Conservation (phyloP, 2,113 vertebrate species). For the Pelmatolapia mariae region DNA sequence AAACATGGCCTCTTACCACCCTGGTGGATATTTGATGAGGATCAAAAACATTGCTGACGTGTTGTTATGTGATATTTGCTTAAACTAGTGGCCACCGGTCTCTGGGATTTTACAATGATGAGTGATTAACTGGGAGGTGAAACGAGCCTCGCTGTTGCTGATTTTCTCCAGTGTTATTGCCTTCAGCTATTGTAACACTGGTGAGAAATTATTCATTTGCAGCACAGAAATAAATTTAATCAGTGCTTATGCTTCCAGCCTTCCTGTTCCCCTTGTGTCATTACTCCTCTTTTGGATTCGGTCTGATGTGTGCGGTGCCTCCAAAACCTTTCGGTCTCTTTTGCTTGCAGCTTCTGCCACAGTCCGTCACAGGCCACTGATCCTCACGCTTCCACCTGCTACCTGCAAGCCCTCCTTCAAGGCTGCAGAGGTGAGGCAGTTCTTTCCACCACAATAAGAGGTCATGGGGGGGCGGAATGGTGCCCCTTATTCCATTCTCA, state of each 20-base stretch:
- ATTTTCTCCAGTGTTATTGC: constrained; percentile 11
- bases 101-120: neutral
- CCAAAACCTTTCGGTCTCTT: neutral
- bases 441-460: neutral
- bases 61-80: constrained; percentile 16
- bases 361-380: constrained; percentile 6
- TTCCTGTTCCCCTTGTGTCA: neutral
- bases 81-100: neutral
- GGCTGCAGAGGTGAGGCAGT: constrained; percentile 10
- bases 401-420: neutral
- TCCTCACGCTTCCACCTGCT: constrained; percentile 13
- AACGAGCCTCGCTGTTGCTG: neutral
- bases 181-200: neutral
- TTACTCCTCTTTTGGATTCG: neutral
- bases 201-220: constrained; percentile 21
- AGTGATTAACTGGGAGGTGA: constrained; percentile 15
- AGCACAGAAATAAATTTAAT: constrained; percentile 4
- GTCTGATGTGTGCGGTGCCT: neutral
- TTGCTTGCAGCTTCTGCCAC: constrained; percentile 2
- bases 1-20: constrained; percentile 17
- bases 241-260: neutral
- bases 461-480: neutral
- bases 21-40: neutral
- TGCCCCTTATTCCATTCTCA: neutral
- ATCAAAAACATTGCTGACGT: constrained; percentile 10